phyloP scores from a whole-genome alignment of 1,140 invertebrate species.

The Euborellia annulipes region DNA sequence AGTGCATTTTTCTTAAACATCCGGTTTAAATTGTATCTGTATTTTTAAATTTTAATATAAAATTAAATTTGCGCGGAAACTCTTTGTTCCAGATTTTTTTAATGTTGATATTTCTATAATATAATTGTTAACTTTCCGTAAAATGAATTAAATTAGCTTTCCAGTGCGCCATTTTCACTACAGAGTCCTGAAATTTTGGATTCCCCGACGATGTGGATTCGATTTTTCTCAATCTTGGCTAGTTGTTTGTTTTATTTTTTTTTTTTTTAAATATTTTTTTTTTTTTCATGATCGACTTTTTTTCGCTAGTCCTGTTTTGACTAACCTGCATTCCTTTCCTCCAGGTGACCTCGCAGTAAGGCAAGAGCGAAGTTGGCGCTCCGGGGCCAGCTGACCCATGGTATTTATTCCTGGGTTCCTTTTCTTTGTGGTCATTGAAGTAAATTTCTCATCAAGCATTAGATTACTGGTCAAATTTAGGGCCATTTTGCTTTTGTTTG shows the following conservation, averaged over 20 bases:
- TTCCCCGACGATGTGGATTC: too few species aligned
- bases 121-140: too few species aligned
- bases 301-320: constrained; percentile 10
- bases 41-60: too few species aligned
- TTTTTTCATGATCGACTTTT: constrained; percentile 6
- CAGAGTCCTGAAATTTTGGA: too few species aligned
- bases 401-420: constrained; percentile 23
- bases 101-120: too few species aligned
- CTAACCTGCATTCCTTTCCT: constrained; percentile 22
- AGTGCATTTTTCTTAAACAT: too few species aligned
- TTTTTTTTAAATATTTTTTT: constrained; percentile 6
- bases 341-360: constrained; percentile 17
- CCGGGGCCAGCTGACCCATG: constrained; percentile 18
- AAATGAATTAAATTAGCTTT: too few species aligned
- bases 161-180: too few species aligned
- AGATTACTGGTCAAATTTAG: constrained; percentile 11
- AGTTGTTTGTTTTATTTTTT: not conserved
- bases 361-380: constrained; percentile 14
- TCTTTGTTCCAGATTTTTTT: too few species aligned
- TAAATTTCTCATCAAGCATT: constrained; percentile 12
- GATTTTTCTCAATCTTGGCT: constrained; percentile 1
- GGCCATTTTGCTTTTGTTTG: constrained; percentile 12
- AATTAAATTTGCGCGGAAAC: too few species aligned
- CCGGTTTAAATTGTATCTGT: too few species aligned
- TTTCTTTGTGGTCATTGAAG: constrained; percentile 13